phyloP scores from a whole-genome alignment of 2,113 vertebrate species.

The Eurystomus gularis region DNA sequence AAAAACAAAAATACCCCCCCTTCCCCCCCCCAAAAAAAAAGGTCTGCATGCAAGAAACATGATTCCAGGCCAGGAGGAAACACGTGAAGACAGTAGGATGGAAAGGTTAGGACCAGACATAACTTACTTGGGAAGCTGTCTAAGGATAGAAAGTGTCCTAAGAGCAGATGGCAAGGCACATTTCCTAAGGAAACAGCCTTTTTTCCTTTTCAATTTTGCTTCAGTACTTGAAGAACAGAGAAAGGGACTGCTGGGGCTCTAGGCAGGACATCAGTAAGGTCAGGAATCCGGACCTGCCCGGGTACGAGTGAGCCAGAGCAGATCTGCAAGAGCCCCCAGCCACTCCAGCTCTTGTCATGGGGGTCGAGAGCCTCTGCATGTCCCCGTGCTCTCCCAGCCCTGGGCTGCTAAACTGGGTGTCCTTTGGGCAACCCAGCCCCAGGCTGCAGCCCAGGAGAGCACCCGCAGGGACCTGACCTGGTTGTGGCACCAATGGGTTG shows the following conservation, averaged over 20 bases:
- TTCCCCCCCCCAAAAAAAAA: no score
- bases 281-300: not conserved
- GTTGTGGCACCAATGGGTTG: not conserved
- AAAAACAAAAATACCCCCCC: not conserved
- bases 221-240: not conserved
- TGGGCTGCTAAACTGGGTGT: not conserved
- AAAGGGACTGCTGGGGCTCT: not conserved
- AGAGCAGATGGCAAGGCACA: not conserved
- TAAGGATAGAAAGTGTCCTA: not conserved
- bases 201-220: not conserved
- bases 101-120: slow-evolving; percentile 26
- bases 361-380: fast-evolving
- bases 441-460: not conserved
- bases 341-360: not conserved
- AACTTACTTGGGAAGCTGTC: not conserved
- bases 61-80: slow-evolving; percentile 29
- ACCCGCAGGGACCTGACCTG: fast-evolving
- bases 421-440: not conserved
- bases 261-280: not conserved
- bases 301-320: not conserved
- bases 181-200: slow-evolving; percentile 41
- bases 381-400: not conserved
- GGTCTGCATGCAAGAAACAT: not conserved
- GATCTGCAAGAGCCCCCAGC: not conserved
- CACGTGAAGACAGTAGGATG: slow-evolving; percentile 58